These are phyloP conservation scores for Ciconia maguari DNA, from an alignment of 2,113 vertebrate genomes.

Conservation along the genomic window DNA sequence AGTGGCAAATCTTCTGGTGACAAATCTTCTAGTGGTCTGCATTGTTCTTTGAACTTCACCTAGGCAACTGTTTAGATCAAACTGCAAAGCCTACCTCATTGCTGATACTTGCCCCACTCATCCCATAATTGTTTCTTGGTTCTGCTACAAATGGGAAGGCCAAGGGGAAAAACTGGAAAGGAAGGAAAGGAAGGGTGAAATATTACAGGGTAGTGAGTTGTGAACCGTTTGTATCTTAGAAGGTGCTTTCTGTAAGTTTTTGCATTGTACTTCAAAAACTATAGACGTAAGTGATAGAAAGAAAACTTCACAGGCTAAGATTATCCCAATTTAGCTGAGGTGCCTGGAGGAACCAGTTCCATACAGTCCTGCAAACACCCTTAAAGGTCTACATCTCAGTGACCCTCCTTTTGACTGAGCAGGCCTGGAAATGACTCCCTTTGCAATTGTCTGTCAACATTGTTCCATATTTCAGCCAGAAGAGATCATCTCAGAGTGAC, in stretches of 20 bases:
- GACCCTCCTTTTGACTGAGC: neutral
- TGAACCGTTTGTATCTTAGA: neutral
- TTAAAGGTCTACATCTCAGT: neutral
- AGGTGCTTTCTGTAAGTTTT: neutral
- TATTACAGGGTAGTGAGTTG: neutral
- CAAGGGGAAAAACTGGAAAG: neutral
- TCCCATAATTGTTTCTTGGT: neutral
- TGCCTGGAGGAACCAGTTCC: neutral
- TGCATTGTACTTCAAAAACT: neutral
- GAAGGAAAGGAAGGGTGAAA: neutral
- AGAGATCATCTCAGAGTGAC: neutral
- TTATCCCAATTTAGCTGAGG: neutral
- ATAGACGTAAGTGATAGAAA: neutral
- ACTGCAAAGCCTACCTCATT: slow-evolving; percentile 23
- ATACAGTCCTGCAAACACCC: neutral
- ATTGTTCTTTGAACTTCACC: slow-evolving; percentile 33
- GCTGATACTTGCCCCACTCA: neutral
- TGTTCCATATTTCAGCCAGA: neutral
- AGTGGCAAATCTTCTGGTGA: neutral
- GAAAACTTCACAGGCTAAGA: neutral
- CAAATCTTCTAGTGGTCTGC: neutral
- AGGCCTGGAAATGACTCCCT: neutral
- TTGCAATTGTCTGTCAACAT: neutral
- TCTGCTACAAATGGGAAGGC: neutral
- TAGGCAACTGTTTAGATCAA: slow-evolving; percentile 38